Base-by-base conservation (phyloP, 2,888 invertebrate species). In the Andrena camellia region DNA sequence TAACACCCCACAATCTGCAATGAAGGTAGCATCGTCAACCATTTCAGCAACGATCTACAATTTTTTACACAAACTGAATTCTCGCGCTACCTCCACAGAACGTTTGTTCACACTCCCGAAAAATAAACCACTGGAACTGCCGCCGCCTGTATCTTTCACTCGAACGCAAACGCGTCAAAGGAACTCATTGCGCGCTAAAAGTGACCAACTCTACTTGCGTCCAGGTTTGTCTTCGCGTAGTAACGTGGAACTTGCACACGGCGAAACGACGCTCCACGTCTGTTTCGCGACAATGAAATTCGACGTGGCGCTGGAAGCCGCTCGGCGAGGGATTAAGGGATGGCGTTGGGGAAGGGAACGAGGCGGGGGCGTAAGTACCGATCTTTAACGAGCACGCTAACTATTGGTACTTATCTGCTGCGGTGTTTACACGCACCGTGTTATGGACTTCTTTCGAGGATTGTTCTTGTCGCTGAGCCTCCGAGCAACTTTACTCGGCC, bases 381-480 rank as follows among this genome's bases (percentile, higher is more conserved):
- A 86, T 83, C 79, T 82, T 88, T 88, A 88, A 86, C 88, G 88
- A 85, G 86, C 85, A 57, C 63, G 78, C 50, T 83, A 88, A 88
- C 86, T 83, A 85, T 88, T 75, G 84, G 88, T 83, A 81, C 83
- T 88, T 87, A 87, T 82, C 62, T 66, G 76, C 70, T 48, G 78
- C 68, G 72, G 54, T 86, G 86, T 87, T 83, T 88, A 87, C 86
- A 88, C 86, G 86, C 85, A 79, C 71, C 75, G 70, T 60, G 83
- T 87, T 86, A 87, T 77, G 83, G 78, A 80, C 83, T 85, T 82
- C 73, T 87, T 87, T 78, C 83, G 72, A 63, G 63, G 74, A 78
- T 72, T 70, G 72, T 75, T 81, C 83, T 59, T 77, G 82, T 78
- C 78, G 42, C 68, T 75, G 62, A 77, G 74, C 72, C 85, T 75